Evolutionary conservation across 1,140 invertebrate species (phyloP).

Genomic region (Bombus superbus): DNA sequence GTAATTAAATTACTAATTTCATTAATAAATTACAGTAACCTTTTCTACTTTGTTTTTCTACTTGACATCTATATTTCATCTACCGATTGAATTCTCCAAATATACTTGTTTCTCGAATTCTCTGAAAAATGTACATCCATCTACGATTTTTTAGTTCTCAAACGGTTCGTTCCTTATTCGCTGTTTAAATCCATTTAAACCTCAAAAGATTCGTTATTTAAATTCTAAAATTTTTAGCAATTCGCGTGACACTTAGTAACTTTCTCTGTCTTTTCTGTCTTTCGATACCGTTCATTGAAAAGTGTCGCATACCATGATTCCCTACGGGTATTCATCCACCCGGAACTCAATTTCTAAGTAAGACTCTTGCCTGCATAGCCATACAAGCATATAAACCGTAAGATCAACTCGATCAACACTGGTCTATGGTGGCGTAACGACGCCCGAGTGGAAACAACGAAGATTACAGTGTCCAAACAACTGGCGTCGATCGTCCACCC

Average conservation of each 20-base stretch:
- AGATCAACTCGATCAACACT: conserved; percentile 3
- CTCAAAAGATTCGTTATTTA: too few relatives aligned
- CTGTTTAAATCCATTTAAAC: too few relatives aligned
- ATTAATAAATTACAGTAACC: background rate
- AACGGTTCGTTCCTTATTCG: too few relatives aligned
- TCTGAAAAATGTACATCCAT: background rate
- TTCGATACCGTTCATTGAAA: background rate
- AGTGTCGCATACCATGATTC: background rate
- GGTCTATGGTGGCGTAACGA: background rate
- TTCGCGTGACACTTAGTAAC: accelerated
- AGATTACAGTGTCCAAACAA: conserved; percentile 14
- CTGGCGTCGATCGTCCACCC: background rate
- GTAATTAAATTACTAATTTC: conserved; percentile 16
- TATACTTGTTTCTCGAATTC: background rate
- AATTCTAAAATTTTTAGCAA: too few relatives aligned
- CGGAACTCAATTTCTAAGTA: background rate
- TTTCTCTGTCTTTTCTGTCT: too few relatives aligned
- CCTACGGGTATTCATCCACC: background rate
- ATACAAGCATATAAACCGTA: background rate
- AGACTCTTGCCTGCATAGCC: background rate
- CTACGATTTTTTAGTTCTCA: background rate
- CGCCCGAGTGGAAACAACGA: background rate
- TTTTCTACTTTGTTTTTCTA: background rate
- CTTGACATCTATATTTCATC: background rate
- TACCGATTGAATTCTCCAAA: background rate